Evolutionary conservation across 2,797 vertebrate genomes (phyloP).

Genomic region (Acipenser oxyrinchus): DNA sequence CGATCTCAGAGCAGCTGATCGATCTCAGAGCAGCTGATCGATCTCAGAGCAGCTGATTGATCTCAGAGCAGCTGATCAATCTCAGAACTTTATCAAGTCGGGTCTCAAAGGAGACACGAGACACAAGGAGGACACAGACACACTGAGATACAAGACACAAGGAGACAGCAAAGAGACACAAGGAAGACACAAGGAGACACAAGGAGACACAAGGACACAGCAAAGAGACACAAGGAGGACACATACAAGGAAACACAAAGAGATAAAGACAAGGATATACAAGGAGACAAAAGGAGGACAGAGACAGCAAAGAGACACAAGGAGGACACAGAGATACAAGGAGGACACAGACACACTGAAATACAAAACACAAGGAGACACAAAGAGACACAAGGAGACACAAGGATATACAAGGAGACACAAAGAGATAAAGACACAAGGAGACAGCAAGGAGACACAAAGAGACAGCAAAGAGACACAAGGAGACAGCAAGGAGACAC

Average conservation of each 20-base stretch:
- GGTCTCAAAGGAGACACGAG: neutral
- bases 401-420: no score
- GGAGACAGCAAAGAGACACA: no score
- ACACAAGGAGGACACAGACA: neutral
- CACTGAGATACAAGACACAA: slow-evolving; percentile 8
- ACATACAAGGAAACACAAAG: no score
- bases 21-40: no score
- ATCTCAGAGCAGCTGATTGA: slow-evolving; percentile 49
- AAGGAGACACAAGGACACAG: slow-evolving; percentile 12
- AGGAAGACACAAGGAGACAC: neutral
- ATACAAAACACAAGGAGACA: slow-evolving; percentile 25
- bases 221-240: no score
- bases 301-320: no score
- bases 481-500: neutral
- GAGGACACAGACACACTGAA: no score
- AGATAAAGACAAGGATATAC: no score
- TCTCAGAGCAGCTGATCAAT: no score
- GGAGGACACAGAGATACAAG: slow-evolving; percentile 19
- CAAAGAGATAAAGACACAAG: neutral
- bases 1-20: no score
- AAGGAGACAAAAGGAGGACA: no score
- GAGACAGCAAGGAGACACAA: slow-evolving; percentile 14
- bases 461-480: slow-evolving; percentile 9
- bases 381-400: neutral
- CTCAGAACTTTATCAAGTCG: no score